Conservation (phyloP, 2,113 vertebrate species). For the Oophaga pumilio region DNA sequence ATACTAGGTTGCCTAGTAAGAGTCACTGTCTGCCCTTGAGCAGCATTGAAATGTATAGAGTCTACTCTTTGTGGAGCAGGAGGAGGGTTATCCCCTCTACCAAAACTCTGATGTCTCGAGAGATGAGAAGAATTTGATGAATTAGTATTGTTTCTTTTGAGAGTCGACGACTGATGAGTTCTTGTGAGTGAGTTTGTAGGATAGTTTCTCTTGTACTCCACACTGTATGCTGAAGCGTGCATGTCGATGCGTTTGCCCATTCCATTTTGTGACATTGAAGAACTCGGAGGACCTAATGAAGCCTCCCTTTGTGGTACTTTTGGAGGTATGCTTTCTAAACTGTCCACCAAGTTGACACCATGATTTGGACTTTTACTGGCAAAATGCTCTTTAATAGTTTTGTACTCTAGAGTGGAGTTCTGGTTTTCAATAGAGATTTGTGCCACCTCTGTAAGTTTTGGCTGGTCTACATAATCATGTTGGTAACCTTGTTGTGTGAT, state of each 20-base stretch:
- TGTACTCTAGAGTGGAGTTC: slow-evolving; percentile 93
- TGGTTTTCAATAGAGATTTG: slow-evolving; percentile 86
- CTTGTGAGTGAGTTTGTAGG: slow-evolving; percentile 79
- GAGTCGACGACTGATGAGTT: slow-evolving; percentile 78
- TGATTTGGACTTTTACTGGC: slow-evolving; percentile 85
- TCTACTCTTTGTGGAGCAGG: slow-evolving; percentile 95
- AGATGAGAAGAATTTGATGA: slow-evolving; percentile 97
- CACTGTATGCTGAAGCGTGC: slow-evolving; percentile 87
- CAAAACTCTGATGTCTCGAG: slow-evolving; percentile 91
- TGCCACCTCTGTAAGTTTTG: slow-evolving; percentile 80
- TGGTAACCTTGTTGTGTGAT: slow-evolving; percentile 92
- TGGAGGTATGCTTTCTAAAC: slow-evolving; percentile 83
- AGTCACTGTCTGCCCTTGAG: slow-evolving; percentile 78
- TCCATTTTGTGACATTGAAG: slow-evolving; percentile 80
- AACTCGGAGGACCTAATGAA: slow-evolving; percentile 80
- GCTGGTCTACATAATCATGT: slow-evolving; percentile 95
- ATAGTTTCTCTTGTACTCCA: slow-evolving; percentile 88
- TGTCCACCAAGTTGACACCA: slow-evolving; percentile 83
- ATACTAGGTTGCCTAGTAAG: slow-evolving; percentile 88
- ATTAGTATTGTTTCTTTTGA: slow-evolving; percentile 98
- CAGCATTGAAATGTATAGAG: slow-evolving; percentile 92
- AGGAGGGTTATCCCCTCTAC: slow-evolving; percentile 88
- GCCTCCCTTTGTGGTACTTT: slow-evolving; percentile 96
- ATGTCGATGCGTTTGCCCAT: slow-evolving; percentile 93
- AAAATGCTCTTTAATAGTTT: slow-evolving; percentile 85